Evolutionary conservation across 2,113 vertebrate species (phyloP).

Genomic region (Scolopax mira): DNA sequence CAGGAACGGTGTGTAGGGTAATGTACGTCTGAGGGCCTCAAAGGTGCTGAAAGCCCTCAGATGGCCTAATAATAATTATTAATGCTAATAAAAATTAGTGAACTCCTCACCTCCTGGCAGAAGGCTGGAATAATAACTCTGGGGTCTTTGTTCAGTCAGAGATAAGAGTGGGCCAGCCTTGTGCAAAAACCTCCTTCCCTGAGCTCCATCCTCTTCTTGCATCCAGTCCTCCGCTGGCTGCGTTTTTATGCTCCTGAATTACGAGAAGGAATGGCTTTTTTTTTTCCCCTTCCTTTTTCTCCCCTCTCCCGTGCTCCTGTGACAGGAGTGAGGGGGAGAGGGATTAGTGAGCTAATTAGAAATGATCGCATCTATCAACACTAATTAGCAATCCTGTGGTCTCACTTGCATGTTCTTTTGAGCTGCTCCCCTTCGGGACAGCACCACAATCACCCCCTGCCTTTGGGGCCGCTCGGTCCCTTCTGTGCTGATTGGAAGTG

Average conservation of each 20-base stretch:
- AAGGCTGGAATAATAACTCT: slow-evolving; percentile 20
- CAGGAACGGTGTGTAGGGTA: background rate
- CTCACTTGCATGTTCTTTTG: slow-evolving; percentile 74
- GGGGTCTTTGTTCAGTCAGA: background rate
- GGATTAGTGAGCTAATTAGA: slow-evolving; percentile 85
- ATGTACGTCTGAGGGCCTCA: background rate
- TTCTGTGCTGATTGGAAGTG: slow-evolving; percentile 74
- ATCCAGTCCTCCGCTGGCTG: background rate
- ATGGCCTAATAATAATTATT: slow-evolving; percentile 52
- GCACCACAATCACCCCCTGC: slow-evolving; percentile 58
- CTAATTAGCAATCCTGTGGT: slow-evolving; percentile 78
- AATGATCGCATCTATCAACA: slow-evolving; percentile 81
- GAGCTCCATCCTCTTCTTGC: background rate
- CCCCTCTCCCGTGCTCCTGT: background rate
- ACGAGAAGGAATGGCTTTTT: background rate
- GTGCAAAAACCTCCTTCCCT: background rate
- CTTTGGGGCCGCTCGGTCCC: slow-evolving; percentile 59
- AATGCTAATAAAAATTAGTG: slow-evolving; percentile 46
- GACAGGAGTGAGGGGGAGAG: slow-evolving; percentile 50
- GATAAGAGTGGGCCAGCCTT: background rate
- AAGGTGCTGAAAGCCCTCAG: background rate
- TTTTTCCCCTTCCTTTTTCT: background rate
- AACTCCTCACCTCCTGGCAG: slow-evolving; percentile 27
- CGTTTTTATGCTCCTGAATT: slow-evolving; percentile 16
- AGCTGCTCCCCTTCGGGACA: slow-evolving; percentile 68